Conservation (phyloP, 2,888 invertebrate species). For the Lordiphosa fenestrarum region DNA sequence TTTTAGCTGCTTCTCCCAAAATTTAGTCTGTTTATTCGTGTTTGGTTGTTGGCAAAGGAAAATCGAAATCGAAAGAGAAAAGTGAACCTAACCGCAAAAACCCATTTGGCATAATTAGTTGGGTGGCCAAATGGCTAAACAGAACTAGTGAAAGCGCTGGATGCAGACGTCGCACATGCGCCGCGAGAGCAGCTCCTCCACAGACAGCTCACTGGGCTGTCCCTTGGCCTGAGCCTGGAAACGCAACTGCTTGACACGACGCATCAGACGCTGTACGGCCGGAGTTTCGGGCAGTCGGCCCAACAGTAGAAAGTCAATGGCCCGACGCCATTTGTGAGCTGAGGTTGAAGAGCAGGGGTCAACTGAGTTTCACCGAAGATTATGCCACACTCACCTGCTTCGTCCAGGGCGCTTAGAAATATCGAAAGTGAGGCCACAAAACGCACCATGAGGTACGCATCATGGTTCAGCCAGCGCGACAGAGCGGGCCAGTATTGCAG, state of each 20-base stretch:
- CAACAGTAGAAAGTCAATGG: conserved; percentile 40
- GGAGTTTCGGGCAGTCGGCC: conserved; percentile 30
- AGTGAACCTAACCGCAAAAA: no score
- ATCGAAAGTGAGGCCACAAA: conserved; percentile 26
- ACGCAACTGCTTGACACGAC: conserved; percentile 7
- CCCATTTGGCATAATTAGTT: neutral
- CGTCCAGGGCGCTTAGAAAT: conserved; percentile 33
- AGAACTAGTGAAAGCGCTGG: neutral
- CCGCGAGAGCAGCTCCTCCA: neutral
- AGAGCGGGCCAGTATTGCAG: conserved; percentile 23
- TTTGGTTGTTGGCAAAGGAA: no score
- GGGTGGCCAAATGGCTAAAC: no score
- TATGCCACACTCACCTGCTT: conserved; percentile 19
- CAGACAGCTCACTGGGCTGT: neutral
- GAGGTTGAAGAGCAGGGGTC: neutral
- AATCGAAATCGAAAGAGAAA: no score
- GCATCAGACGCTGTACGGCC: neutral
- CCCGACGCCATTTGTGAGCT: conserved; percentile 42
- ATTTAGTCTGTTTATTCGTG: no score
- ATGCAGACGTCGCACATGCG: conserved; percentile 5
- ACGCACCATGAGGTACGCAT: conserved; percentile 34
- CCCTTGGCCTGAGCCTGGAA: neutral
- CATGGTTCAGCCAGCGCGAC: conserved; percentile 31
- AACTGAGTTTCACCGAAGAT: neutral
- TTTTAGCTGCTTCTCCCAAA: no score